Base-by-base conservation (phyloP, 1,140 invertebrate genomes). In the Cydia fagiglandana region DNA sequence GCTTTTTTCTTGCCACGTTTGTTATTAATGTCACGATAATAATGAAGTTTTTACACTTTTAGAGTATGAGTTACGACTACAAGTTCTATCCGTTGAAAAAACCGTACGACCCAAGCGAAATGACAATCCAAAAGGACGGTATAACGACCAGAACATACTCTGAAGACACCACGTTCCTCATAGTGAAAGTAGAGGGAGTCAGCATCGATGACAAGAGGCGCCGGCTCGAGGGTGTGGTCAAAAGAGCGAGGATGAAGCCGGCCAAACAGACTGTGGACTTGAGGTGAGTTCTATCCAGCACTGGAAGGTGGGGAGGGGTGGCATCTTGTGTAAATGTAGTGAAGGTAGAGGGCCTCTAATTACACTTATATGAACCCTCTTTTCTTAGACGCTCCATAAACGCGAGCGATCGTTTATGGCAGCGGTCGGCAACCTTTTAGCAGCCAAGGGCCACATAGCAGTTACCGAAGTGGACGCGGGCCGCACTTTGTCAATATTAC, bases 1-100 rank as follows among this genome's bases (percentile, higher is more conserved):
- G 10, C 9, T 41, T 10, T 9, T 41, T 41, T 10, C 38, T 41
- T 41, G 9, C 38, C 1, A 24, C 24, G 24, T 24, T 24, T 24
- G 24, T 24, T 24, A 24, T 24, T 10, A 41, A 41, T 41, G 38
- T 41, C 38, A 41, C 38, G 9, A 4, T 50, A 50, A 50, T 53
- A 53, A 53, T 53, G 50, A 6, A 6, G 2, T 53, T 7, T n/a
- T 53, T 13, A 53, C 20, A 12, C 56, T n/a, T 75, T 30, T 56
- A 90, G 88, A 79, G 80, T 73, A 78, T 88, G 0, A 85, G 84
- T 30, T 91, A 91, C 75, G 87, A 84, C 24, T 91, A 90, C 76
- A 87, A 91, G 66, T 91, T 88, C 53, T 80, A 87, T 56, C 84
- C 88, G 0, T 64, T 83, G 12, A 80, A 79, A 10, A 81, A 41